Evolutionary conservation across 1,140 invertebrate genomes (phyloP).

Genomic region (Scaptomyza pallida): DNA sequence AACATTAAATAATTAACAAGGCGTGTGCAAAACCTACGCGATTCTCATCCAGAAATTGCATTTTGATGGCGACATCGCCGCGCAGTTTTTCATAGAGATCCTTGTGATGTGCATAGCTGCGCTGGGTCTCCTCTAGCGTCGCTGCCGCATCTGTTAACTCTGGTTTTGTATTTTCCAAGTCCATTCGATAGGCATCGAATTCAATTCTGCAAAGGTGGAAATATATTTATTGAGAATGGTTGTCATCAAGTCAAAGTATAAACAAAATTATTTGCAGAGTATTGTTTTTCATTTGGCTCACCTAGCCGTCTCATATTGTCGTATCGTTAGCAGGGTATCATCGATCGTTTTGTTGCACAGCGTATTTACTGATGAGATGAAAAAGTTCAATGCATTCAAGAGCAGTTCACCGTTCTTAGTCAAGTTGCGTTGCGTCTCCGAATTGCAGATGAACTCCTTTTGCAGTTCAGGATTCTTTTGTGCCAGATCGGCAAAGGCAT

Average conservation of each 20-base stretch:
- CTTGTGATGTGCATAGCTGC: conserved; percentile 93
- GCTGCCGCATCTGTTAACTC: conserved; percentile 87
- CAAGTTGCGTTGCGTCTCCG: conserved; percentile 96
- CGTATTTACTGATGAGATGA: conserved; percentile 97
- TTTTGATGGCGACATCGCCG: conserved; percentile 96
- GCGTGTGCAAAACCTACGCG: conserved; percentile 87
- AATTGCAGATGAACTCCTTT: conserved; percentile 97
- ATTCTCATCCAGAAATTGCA: conserved; percentile 98
- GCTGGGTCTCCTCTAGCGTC: conserved; percentile 92
- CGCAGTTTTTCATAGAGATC: conserved; percentile 95
- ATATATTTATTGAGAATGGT: no score
- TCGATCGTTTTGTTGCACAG: conserved; percentile 98
- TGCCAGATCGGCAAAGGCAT: conserved; percentile 95
- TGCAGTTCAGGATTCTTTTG: conserved; percentile 97
- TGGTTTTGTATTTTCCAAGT: conserved; percentile 91
- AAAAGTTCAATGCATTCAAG: conserved; percentile 96
- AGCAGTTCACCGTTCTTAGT: conserved; percentile 97
- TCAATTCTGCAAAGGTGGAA: conserved; percentile 89
- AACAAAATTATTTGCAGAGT: no score
- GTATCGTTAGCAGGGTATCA: conserved; percentile 96
- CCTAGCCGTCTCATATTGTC: conserved; percentile 96
- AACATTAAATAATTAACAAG: not conserved
- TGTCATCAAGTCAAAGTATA: no score
- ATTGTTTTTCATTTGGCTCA: conserved; percentile 74
- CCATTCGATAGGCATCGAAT: conserved; percentile 98